Evolutionary conservation across 2,888 invertebrate species (phyloP).

Genomic region (Melanchra persicariae): DNA sequence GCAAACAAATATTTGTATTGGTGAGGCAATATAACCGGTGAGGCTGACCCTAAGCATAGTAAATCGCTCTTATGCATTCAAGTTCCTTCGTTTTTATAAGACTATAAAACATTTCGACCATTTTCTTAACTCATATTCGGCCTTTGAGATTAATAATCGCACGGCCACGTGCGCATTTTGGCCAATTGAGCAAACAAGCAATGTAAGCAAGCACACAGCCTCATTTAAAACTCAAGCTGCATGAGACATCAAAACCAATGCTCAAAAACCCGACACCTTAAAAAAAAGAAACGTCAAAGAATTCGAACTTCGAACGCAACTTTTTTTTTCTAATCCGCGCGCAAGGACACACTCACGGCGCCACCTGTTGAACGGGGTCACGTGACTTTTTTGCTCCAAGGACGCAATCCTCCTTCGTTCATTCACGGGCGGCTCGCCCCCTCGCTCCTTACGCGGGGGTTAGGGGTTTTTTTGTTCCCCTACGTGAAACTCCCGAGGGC

Average conservation of each 20-base stretch:
- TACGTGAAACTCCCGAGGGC: slow-evolving; percentile 89
- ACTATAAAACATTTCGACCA: too few species aligned
- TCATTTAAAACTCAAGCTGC: slow-evolving; percentile 1
- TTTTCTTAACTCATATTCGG: too few species aligned
- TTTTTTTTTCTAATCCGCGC: slow-evolving; percentile 83
- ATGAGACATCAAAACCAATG: slow-evolving; percentile 5
- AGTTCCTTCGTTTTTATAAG: too few species aligned
- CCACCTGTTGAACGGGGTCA: slow-evolving; percentile 90
- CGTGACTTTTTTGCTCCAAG: slow-evolving; percentile 91
- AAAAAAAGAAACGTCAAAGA: slow-evolving; percentile 54
- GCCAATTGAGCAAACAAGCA: too few species aligned
- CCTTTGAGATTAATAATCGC: too few species aligned
- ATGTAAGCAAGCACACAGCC: background rate
- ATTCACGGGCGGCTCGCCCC: slow-evolving; percentile 88
- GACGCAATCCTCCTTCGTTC: slow-evolving; percentile 90
- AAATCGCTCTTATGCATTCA: background rate
- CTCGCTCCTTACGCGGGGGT: slow-evolving; percentile 86
- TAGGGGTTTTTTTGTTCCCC: slow-evolving; percentile 89
- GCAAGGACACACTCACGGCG: slow-evolving; percentile 89
- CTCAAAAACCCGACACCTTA: slow-evolving; percentile 15
- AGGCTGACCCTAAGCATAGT: background rate
- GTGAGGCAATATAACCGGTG: background rate
- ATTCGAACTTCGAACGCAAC: slow-evolving; percentile 63
- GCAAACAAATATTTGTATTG: slow-evolving; percentile 19
- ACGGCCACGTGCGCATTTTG: too few species aligned